phyloP scores from a whole-genome alignment of 2,888 invertebrate species.

The Aleiodes testaceus region DNA sequence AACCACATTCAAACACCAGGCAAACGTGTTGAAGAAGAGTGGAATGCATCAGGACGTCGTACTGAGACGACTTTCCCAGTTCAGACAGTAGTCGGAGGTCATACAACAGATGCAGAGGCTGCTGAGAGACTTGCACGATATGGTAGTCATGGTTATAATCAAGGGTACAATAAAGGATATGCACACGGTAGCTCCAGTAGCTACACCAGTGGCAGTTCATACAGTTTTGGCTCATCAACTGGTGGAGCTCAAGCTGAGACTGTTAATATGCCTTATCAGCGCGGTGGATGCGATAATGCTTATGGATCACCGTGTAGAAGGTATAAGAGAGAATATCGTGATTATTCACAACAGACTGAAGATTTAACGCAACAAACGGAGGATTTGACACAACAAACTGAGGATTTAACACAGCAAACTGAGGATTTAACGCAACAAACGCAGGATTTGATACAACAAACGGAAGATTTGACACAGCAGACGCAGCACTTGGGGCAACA shows the following conservation, averaged over 20 bases:
- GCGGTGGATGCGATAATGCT: constrained; percentile 52
- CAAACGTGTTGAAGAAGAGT: constrained; percentile 54
- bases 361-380: constrained; percentile 47
- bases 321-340: constrained; percentile 53
- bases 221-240: too few relatives aligned
- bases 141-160: neutral
- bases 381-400: constrained; percentile 55
- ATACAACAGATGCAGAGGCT: constrained; percentile 6
- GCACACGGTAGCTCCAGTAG: too few relatives aligned
- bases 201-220: too few relatives aligned
- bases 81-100: constrained; percentile 46
- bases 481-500: constrained; percentile 50
- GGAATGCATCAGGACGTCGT: constrained; percentile 53
- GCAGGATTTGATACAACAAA: constrained; percentile 50
- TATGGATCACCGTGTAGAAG: constrained; percentile 21
- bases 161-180: neutral
- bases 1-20: constrained; percentile 30
- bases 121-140: constrained; percentile 9
- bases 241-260: too few relatives aligned
- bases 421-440: constrained; percentile 57
- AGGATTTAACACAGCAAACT: constrained; percentile 56
- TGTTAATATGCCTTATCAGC: too few relatives aligned
- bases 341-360: constrained; percentile 54
- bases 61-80: constrained; percentile 41
- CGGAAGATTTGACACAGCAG: constrained; percentile 54